Evolutionary conservation across 1,140 invertebrate species (phyloP), one percentile per base, ranked within the genome.

Genomic region (Procambarus virginalis): DNA sequence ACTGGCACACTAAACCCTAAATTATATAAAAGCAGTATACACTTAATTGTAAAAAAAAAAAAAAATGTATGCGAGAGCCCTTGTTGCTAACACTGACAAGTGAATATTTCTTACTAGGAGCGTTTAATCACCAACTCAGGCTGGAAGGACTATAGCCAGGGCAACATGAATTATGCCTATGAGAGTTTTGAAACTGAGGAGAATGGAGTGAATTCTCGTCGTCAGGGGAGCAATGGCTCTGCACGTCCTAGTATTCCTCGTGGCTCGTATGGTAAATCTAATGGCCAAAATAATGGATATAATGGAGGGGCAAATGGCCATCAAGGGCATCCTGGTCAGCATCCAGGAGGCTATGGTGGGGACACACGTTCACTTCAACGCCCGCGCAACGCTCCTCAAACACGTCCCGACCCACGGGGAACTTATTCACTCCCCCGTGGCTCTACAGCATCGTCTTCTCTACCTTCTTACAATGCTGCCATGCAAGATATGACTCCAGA

Each of bases 91-190:
- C 49, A 22, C n/a, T 76, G 73, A 58, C n/a, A 4, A 46, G 49
- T 76, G 5, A 8, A 6, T 51, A 55, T 64, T 78, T 60, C 75
- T 58, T 45, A 45, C 34, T 94, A 97, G 97, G 97, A 97, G 92
- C 96, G 96, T 91, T 94, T 97, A 46, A 97, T 97, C 86, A 96
- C 96, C 45, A 97, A 96, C 93, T 96, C 96, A 3, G 96, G 96
- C 5, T 98, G 97, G 97, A 97, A 97, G 93, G 97, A 98, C 93
- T 98, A 97, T 93, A 93, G 92, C 49, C 73, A 82, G 17, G 95
- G 96, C 2, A 97, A 97, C 93, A 97, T 96, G 2, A 98, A 98
- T 94, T 97, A 97, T 93, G 97, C 96, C 0, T 98, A 98, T 93
- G 97, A 98, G 92, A 95, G 96, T 0, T 97, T 96, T 93, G 97